Base-by-base conservation (phyloP, 1,140 invertebrate genomes). In the Protaetia brevitarsis region DNA sequence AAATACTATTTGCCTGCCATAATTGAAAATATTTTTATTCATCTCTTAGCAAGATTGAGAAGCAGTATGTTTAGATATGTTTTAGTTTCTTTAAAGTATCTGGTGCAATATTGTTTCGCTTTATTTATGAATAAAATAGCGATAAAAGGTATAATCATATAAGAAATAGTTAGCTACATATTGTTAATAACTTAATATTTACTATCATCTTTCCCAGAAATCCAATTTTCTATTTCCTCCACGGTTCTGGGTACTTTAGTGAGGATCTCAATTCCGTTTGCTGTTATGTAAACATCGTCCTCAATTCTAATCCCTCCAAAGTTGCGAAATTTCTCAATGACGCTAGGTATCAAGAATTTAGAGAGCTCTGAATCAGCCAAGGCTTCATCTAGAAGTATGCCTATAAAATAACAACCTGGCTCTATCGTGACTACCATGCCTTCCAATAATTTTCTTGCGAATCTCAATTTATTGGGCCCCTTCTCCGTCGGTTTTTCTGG, bases 241-340 rank as follows among this genome's bases (percentile, higher is more conserved):
- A 91, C 85, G 2, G 93, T 96, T 76, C 95, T 84, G 1, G 95
- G 95, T 1, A 98, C 93, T 69, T 86, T 80, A 0, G 93, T 92
- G 64, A 97, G 79, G 67, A 94, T 88, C 78, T 97, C 94, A 62
- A 85, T 84, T 1, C 96, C 96, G 74, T 80, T 85, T 56, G 88
- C 86, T 0, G 92, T 97, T n/a, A 98, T 87, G 0, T 92, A 82
- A 10, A 99, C 88, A 78, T 97, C 92, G 80, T 99, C 97, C 78
- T 99, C 97, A 71, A 99, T 98, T 19, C 97, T 79, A 65, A 98
- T 92, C 26, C 97, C 97, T 31, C 97, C 97, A 78, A 89, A 92
- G 4, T 86, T 86, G 58, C 92, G 82, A 77, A 92, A 96, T 65
- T 86, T 79, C 30, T 89, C 80, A 67, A 98, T 81, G 59, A 81